Evolutionary conservation across 1,140 invertebrate genomes (phyloP).

Genomic region (Ostrea edulis): DNA sequence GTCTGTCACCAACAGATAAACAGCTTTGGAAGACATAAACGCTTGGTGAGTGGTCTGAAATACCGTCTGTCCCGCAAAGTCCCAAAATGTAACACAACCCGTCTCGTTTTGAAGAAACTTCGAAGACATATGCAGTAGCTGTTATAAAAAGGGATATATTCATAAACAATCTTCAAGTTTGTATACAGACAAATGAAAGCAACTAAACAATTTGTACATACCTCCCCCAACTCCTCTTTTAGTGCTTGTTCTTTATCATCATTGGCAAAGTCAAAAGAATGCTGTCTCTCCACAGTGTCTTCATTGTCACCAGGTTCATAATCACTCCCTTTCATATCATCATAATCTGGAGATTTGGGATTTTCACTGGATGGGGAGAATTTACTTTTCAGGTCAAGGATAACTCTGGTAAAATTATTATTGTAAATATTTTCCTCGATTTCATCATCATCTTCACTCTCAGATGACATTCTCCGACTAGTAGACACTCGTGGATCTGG

Average conservation of each 20-base stretch:
- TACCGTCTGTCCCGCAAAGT: slow-evolving; percentile 25
- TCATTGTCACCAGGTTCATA: neutral
- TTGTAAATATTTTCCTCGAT: neutral
- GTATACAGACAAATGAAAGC: neutral
- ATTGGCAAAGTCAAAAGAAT: neutral
- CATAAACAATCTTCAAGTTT: neutral
- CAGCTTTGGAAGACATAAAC: slow-evolving; percentile 11
- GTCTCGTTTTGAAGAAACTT: slow-evolving; percentile 23
- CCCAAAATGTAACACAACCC: slow-evolving; percentile 33
- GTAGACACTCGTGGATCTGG: neutral
- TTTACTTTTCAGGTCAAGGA: neutral
- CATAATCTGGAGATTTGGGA: neutral
- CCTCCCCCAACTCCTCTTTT: neutral
- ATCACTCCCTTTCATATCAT: neutral
- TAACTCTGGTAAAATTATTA: neutral
- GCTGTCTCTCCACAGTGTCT: neutral
- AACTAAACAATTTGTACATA: neutral
- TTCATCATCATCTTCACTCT: neutral
- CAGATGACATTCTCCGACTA: neutral
- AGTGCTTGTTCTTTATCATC: neutral
- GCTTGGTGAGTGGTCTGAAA: slow-evolving; percentile 32
- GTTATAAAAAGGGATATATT: neutral
- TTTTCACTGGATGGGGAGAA: neutral
- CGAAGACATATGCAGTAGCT: slow-evolving; percentile 11
- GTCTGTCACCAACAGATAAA: slow-evolving; percentile 27